Conservation (phyloP, 2,113 vertebrate species). For the Siphamia tubifer region DNA sequence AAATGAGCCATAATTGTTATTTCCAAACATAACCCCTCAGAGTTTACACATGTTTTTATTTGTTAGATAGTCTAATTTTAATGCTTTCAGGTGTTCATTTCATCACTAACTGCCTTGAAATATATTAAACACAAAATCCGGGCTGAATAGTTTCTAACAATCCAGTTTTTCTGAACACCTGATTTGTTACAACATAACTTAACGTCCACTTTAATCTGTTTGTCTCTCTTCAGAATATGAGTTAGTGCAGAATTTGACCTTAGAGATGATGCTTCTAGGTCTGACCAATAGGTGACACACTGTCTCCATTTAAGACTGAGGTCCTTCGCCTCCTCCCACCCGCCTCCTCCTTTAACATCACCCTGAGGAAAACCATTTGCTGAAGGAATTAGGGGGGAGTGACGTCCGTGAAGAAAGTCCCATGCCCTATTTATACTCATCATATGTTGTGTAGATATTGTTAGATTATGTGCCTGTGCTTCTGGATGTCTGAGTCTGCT, state of each 20-base stretch:
- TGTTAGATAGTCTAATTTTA: no score
- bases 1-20: no score
- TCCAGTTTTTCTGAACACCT: no score
- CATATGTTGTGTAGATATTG: constrained; percentile 65
- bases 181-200: no score
- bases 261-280: neutral
- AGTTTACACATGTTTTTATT: no score
- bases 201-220: no score
- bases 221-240: no score
- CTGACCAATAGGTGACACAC: constrained; percentile 30
- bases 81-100: no score
- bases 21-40: no score
- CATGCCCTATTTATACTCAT: constrained; percentile 59
- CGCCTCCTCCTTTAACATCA: constrained; percentile 18
- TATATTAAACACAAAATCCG: no score
- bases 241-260: neutral
- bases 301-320: neutral
- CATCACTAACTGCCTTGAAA: no score
- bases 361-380: constrained; percentile 16
- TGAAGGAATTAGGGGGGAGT: constrained; percentile 17
- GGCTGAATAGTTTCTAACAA: no score
- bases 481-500: neutral
- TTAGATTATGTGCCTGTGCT: constrained; percentile 25
- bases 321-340: neutral
- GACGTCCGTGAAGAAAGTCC: constrained; percentile 25